These are phyloP conservation scores for Pantelozetes paolii DNA, from an alignment of 2,888 invertebrate species.

Conservation along the genomic window DNA sequence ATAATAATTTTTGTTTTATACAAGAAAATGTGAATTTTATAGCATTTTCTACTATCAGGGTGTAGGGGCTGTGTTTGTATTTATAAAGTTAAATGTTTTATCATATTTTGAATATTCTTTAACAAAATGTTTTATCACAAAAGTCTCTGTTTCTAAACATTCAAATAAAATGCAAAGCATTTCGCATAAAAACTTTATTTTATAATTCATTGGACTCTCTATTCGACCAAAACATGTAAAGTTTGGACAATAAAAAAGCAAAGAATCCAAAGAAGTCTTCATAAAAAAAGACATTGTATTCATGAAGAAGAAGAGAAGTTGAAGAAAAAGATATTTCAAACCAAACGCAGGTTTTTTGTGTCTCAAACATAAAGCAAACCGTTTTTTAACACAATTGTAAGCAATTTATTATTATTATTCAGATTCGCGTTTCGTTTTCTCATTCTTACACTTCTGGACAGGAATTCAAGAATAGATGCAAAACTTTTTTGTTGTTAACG, in stretches of 20 bases:
- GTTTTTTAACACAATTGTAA: slow-evolving; percentile 14
- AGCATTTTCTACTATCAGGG: too few species aligned
- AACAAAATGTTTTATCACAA: too few species aligned
- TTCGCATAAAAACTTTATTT: background rate
- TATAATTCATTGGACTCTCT: background rate
- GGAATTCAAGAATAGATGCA: too few species aligned
- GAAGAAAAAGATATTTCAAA: background rate
- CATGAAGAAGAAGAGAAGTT: background rate
- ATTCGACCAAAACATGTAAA: background rate
- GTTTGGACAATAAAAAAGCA: background rate
- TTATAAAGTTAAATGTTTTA: too few species aligned
- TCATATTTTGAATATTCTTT: too few species aligned
- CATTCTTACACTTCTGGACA: background rate
- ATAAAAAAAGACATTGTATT: background rate
- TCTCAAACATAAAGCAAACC: slow-evolving; percentile 2
- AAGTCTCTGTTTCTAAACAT: too few species aligned
- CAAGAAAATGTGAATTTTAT: too few species aligned
- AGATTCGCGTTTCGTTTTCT: background rate
- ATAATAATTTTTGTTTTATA: too few species aligned
- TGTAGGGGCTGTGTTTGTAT: too few species aligned
- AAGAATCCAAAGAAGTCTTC: slow-evolving; percentile 1
- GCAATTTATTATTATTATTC: slow-evolving; percentile 6
- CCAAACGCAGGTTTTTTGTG: background rate
- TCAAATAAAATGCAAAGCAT: too few species aligned
- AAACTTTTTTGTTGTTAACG: background rate